Evolutionary conservation across 2,888 invertebrate species (phyloP), one percentile per base, ranked within the genome.

Genomic region (Trypoxylon attenuatum): DNA sequence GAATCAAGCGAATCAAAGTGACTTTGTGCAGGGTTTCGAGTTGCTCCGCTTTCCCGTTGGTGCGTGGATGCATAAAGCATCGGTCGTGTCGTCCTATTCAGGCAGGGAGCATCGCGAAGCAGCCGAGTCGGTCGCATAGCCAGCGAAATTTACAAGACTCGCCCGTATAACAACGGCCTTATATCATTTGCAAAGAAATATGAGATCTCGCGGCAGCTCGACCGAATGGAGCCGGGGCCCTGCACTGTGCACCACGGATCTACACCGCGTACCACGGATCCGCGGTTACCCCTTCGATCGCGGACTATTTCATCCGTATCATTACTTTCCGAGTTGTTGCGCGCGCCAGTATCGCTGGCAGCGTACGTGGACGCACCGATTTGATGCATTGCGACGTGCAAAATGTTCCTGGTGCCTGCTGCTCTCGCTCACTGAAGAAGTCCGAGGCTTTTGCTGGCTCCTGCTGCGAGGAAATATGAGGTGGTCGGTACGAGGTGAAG

Each of bases 161-260:
- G 67, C 63, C 72, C 61, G 72, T 73, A 71, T 67, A 82, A 78
- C 83, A 77, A 78, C 80, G 73, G 71, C 73, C 76, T 81, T 84
- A 80, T 83, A 82, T 84, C 83, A 84, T 84, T 79, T 76, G 71
- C 69, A 72, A 68, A 82, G 79, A 83, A 79, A 80, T 81, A 83
- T 76, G 77, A 73, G 78, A 77, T 68, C 76, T 70, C 68, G 68
- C 59, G 50, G 56, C 68, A 33, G n/a, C n/a, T n/a, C n/a, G n/a
- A n/a, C n/a, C n/a, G n/a, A n/a, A n/a, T n/a, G n/a, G n/a, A n/a
- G n/a, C n/a, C n/a, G n/a, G n/a, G n/a, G n/a, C n/a, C n/a, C n/a
- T n/a, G n/a, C n/a, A n/a, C n/a, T n/a, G n/a, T n/a, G n/a, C n/a
- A 33, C 33, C 33, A 13, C 66, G 49, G 63, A 49, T 55, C 41